phyloP scores from a whole-genome alignment of 2,113 vertebrate species.

The Balaenoptera acutorostrata region DNA sequence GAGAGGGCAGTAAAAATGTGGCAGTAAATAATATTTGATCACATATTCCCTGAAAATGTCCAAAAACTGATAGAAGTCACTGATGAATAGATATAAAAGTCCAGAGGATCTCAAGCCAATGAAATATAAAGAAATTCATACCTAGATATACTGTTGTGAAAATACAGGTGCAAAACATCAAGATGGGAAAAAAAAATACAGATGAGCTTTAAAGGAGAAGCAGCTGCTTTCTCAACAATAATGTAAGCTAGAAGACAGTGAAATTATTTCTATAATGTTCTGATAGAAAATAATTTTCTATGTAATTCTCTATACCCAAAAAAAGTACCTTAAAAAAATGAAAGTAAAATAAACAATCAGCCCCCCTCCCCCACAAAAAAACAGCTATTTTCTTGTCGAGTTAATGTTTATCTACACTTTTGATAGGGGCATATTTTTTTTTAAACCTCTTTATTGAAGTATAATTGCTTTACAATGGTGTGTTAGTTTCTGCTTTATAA shows the following conservation, averaged over 20 bases:
- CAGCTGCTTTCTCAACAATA: background rate
- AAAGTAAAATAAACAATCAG: background rate
- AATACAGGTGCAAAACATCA: background rate
- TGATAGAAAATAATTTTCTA: background rate
- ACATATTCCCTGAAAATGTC: background rate
- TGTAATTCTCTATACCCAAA: background rate
- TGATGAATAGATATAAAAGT: background rate
- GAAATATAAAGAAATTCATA: background rate
- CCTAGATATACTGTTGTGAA: background rate
- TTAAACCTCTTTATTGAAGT: no score
- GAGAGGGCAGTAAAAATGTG: background rate
- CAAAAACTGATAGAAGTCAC: background rate
- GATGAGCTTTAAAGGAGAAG: background rate
- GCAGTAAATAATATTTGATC: background rate
- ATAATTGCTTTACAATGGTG: no score
- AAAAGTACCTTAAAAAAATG: background rate
- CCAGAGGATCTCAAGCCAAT: background rate
- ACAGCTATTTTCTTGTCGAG: background rate
- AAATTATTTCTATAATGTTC: background rate
- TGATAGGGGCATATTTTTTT: background rate
- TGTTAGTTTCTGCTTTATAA: no score
- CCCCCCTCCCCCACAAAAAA: no score
- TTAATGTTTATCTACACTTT: background rate
- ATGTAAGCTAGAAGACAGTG: background rate
- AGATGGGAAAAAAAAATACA: background rate